phyloP scores from a whole-genome alignment of 1,140 invertebrate species.

The Papilio polytes region DNA sequence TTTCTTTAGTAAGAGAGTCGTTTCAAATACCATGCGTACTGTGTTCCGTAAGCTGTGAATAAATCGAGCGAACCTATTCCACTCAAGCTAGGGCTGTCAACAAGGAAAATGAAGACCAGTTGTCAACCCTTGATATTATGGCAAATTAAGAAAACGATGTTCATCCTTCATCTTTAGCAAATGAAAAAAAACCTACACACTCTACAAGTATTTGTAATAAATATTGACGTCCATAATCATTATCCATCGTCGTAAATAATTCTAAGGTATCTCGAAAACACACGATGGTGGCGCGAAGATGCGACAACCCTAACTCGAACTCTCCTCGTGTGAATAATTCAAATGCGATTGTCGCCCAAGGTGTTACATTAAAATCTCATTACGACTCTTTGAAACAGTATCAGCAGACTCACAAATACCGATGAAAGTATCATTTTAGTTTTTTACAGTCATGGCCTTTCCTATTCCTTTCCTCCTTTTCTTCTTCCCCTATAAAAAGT shows the following conservation, averaged over 20 bases:
- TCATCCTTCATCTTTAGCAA: background rate
- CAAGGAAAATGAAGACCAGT: background rate
- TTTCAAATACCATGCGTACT: constrained; percentile 7
- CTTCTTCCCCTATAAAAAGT: too few relatives aligned
- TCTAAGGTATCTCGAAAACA: too few relatives aligned
- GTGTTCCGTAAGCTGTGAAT: background rate
- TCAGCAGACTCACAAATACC: background rate
- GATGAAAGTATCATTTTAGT: background rate
- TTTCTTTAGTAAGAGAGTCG: background rate
- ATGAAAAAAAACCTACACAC: background rate
- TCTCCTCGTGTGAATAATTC: constrained; percentile 1
- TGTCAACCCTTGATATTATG: background rate
- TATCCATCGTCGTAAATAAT: too few relatives aligned
- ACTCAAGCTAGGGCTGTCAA: background rate
- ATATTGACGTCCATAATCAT: too few relatives aligned
- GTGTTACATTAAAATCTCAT: constrained; percentile 23
- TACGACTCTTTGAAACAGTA: background rate
- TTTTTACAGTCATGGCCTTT: background rate
- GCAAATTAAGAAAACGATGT: background rate
- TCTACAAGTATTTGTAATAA: too few relatives aligned
- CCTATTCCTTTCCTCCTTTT: too few relatives aligned
- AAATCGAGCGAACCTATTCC: background rate
- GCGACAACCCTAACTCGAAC: background rate
- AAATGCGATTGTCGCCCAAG: constrained; percentile 4
- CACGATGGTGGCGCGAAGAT: background rate